Percentiles rank a stretch among this genome's conserved stretches.
Evolutionary conservation across 2,797 vertebrate species (phyloP).

Genomic region (Trachurus trachurus): DNA sequence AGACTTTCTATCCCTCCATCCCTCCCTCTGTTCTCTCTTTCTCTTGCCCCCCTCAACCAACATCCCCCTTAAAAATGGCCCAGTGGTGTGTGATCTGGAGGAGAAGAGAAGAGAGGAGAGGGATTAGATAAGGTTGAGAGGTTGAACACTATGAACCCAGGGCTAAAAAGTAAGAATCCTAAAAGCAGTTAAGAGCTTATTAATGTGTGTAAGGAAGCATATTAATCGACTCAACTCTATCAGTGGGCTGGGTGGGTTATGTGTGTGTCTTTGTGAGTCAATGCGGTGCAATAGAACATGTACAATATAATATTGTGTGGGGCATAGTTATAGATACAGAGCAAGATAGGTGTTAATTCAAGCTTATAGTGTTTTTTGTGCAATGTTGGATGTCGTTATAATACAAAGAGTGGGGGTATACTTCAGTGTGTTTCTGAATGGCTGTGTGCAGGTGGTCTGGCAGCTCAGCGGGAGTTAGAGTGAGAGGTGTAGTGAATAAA

Average conservation of each 20-base stretch:
- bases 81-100: conserved; percentile 83
- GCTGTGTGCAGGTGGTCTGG: conserved; percentile 78
- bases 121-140: conserved; percentile 89
- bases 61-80: conserved; percentile 81
- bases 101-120: conserved; percentile 72
- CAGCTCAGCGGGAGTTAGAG: conserved; percentile 71
- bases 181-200: conserved; percentile 91
- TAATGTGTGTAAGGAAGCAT: conserved; percentile 90
- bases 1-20: conserved; percentile 73
- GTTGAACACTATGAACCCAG: conserved; percentile 87
- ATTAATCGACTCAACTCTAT: conserved; percentile 89
- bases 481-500: conserved; percentile 69
- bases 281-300: conserved; percentile 15
- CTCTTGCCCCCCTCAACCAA: conserved; percentile 65
- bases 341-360: conserved; percentile 12
- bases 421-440: conserved; percentile 59
- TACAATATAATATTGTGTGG: conserved; percentile 24
- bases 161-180: conserved; percentile 89
- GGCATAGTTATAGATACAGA: conserved; percentile 15
- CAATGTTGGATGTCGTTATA: conserved; percentile 30
- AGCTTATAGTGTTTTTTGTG: conserved; percentile 14
- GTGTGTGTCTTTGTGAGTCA: conserved; percentile 35
- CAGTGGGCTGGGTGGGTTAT: conserved; percentile 47
- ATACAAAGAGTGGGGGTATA: conserved; percentile 1
- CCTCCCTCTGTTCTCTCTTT: conserved; percentile 72